A percentile compares a stretch with the other conserved stretches of the same genome.
Evolutionary conservation across 2,113 vertebrate species (phyloP).

Genomic region (Glaucidium brasilianum): DNA sequence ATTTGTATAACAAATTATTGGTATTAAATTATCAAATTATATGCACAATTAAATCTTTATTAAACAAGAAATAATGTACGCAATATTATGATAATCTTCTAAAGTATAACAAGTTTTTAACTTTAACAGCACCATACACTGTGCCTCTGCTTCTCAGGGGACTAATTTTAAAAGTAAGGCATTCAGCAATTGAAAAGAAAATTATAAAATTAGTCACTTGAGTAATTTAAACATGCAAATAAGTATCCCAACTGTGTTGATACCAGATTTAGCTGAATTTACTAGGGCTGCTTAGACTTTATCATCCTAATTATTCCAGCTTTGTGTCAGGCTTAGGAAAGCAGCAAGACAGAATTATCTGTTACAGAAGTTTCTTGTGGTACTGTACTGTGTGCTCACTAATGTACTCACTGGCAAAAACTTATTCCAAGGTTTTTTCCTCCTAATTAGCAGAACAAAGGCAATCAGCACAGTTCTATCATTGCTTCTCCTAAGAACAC

Average conservation of each 20-base stretch:
- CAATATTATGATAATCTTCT: constrained; percentile 70
- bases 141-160: constrained; percentile 62
- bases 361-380: neutral
- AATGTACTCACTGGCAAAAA: neutral
- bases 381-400: neutral
- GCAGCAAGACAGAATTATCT: constrained; percentile 55
- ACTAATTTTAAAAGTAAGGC: constrained; percentile 68
- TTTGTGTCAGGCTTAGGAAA: constrained; percentile 60
- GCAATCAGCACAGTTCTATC: neutral
- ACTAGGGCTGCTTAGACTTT: constrained; percentile 51
- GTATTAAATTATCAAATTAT: constrained; percentile 75
- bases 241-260: constrained; percentile 68
- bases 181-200: constrained; percentile 74
- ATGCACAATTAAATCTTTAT: constrained; percentile 80
- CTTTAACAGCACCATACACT: constrained; percentile 67
- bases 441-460: constrained; percentile 11
- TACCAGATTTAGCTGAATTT: constrained; percentile 74
- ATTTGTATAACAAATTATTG: constrained; percentile 61
- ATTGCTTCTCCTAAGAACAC: neutral
- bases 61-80: constrained; percentile 74
- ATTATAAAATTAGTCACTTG: constrained; percentile 76
- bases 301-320: constrained; percentile 68
- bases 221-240: constrained; percentile 76
- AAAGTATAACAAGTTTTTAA: constrained; percentile 71
- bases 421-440: neutral